Conservation (phyloP, 2,113 vertebrate species). For the Panurus biarmicus region DNA sequence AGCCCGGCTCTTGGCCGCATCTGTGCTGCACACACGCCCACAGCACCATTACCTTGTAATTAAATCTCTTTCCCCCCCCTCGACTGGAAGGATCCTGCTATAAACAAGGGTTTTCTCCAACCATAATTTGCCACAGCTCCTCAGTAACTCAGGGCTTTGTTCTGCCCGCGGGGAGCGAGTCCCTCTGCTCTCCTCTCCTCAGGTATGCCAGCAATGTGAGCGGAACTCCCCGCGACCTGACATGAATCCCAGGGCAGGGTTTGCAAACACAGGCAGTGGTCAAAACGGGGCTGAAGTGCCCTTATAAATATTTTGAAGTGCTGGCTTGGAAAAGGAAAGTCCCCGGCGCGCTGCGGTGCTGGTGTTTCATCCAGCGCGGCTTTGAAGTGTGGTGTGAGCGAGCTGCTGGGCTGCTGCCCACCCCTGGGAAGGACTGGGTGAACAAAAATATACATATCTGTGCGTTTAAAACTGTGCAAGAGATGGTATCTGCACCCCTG, state of each 20-base stretch:
- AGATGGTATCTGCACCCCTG: accelerated
- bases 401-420: background rate
- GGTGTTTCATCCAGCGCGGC: background rate
- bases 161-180: background rate
- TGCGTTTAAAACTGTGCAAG: background rate
- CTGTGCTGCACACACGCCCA: background rate
- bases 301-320: conserved; percentile 19
- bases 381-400: background rate
- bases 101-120: conserved; percentile 36
- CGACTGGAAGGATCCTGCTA: background rate
- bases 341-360: background rate
- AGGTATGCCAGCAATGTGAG: conserved; percentile 16
- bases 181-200: conserved; percentile 17
- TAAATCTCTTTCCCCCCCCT: background rate
- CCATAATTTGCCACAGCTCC: conserved; percentile 3
- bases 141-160: conserved; percentile 16
- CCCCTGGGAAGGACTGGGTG: background rate
- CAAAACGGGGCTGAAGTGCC: background rate
- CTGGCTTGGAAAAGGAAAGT: background rate
- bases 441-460: background rate
- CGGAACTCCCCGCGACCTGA: background rate
- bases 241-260: background rate
- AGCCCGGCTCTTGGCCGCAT: background rate
- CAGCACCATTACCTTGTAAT: background rate
- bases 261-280: conserved; percentile 29